Base-by-base conservation (phyloP, 2,888 invertebrate species). In the Omphaloscelis lunosa region DNA sequence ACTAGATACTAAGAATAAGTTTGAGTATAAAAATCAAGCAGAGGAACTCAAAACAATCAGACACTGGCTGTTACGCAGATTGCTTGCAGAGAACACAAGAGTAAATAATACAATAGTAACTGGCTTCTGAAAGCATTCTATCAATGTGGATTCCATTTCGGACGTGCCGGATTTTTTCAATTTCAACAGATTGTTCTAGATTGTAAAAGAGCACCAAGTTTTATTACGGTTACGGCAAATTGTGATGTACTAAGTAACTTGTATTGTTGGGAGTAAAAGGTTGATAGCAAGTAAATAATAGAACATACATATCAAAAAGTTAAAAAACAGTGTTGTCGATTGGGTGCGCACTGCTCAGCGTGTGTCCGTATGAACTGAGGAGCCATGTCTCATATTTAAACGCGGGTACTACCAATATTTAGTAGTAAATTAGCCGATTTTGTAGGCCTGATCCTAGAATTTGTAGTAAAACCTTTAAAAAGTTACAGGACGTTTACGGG, bases 131-230 rank as follows among this genome's bases (percentile, higher is more conserved):
- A 68, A 63, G 67, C 73, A 72, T 79, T 79, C 34, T 27, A 58
- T 58, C 62, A 62, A 27, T 73, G 34, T 51, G 17, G 27, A 73
- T 79, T 73, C 39, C 29, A 20, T 48, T 67, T 17, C 39, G 27
- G 48, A 67, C 80, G 80, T 67, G 72, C 34, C 8, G 56, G 72
- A 59, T 29, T 66, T 79, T 79, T 68, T 51, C 29, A 9, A 56
- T 66, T 62, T 48, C 39, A 56, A 51, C 62, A 39, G 23, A 68
- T 58, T 72, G 39, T 53, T 70, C 8, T 41, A 51, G 7, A 79
- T 79, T 71, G 34, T 23, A 48, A 66, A 62, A 63, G 34, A 72
- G 29, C 79, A 71, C 59, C 65, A 73, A 45, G 56, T 72, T 67
- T 62, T 9, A 23, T 56, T n/a, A 39, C 11, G 34, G 5, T 56